Evolutionary conservation across 1,140 invertebrate genomes (phyloP).

Genomic region (Hylaeus volcanicus): DNA sequence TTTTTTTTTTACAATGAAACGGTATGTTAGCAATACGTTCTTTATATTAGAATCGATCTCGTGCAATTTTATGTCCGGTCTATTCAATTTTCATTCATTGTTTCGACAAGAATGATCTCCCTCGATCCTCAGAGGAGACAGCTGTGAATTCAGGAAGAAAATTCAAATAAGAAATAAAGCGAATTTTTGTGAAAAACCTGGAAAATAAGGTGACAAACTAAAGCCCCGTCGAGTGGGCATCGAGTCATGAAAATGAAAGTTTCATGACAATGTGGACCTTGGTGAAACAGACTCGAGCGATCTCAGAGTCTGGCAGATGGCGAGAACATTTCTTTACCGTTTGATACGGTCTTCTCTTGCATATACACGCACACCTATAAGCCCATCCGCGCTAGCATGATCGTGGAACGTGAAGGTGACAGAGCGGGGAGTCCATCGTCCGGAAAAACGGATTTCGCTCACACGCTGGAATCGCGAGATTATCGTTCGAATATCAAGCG

Average conservation of each 20-base stretch:
- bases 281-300: conserved; percentile 39
- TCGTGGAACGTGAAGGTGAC: background rate
- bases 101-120: too few relatives aligned
- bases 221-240: background rate
- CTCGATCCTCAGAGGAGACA: too few relatives aligned
- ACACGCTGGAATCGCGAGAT: conserved; percentile 27
- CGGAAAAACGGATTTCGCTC: conserved; percentile 31
- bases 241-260: conserved; percentile 54
- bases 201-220: background rate
- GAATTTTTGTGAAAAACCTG: too few relatives aligned
- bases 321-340: conserved; percentile 46
- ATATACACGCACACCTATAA: background rate
- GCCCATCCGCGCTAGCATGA: too few relatives aligned
- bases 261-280: conserved; percentile 14
- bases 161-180: too few relatives aligned
- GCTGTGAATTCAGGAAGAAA: too few relatives aligned
- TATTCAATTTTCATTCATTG: too few relatives aligned
- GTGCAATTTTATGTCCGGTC: too few relatives aligned
- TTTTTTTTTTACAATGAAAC: too few relatives aligned
- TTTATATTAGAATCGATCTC: too few relatives aligned
- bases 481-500: conserved; percentile 54
- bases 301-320: conserved; percentile 50
- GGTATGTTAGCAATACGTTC: too few relatives aligned
- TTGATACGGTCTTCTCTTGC: background rate
- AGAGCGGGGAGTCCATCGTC: background rate